A percentile compares a stretch with the other conserved stretches of the same genome.
Evolutionary conservation across 1,140 invertebrate species (phyloP).

Genomic region (Drosophila ficusphila): DNA sequence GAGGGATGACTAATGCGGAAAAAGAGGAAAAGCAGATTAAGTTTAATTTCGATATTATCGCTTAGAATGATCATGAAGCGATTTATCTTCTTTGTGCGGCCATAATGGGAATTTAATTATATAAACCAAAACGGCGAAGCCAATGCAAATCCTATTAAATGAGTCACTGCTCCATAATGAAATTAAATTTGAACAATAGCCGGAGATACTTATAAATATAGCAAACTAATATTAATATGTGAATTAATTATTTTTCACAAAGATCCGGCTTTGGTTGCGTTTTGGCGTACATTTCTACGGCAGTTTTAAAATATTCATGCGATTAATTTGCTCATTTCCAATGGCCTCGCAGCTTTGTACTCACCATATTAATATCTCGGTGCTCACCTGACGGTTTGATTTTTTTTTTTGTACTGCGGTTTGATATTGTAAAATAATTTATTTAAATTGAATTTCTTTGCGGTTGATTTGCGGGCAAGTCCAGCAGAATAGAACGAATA

Average conservation of each 20-base stretch:
- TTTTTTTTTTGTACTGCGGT: slow-evolving; percentile 9
- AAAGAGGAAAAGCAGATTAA: neutral
- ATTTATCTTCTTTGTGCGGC: neutral
- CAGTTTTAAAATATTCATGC: slow-evolving; percentile 65
- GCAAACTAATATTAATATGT: slow-evolving; percentile 51
- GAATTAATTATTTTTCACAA: slow-evolving; percentile 59
- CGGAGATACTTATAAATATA: slow-evolving; percentile 20
- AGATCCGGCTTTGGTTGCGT: slow-evolving; percentile 29
- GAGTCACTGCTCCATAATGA: slow-evolving; percentile 35
- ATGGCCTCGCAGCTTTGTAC: slow-evolving; percentile 13
- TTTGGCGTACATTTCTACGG: slow-evolving; percentile 35
- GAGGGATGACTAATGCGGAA: neutral
- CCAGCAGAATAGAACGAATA: slow-evolving; percentile 14
- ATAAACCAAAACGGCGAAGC: slow-evolving; percentile 6
- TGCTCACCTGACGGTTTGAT: slow-evolving; percentile 21
- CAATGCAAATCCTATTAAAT: slow-evolving; percentile 48
- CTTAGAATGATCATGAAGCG: slow-evolving; percentile 10
- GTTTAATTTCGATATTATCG: slow-evolving; percentile 28
- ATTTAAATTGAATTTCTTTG: slow-evolving; percentile 63
- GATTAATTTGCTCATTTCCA: slow-evolving; percentile 39
- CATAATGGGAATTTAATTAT: slow-evolving; percentile 8
- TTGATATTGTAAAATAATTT: slow-evolving; percentile 58
- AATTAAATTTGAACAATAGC: slow-evolving; percentile 42
- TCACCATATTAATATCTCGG: slow-evolving; percentile 1
- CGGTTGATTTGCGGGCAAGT: slow-evolving; percentile 46